phyloP scores from a whole-genome alignment of 2,797 vertebrate genomes.

The Clarias platycephalus region DNA sequence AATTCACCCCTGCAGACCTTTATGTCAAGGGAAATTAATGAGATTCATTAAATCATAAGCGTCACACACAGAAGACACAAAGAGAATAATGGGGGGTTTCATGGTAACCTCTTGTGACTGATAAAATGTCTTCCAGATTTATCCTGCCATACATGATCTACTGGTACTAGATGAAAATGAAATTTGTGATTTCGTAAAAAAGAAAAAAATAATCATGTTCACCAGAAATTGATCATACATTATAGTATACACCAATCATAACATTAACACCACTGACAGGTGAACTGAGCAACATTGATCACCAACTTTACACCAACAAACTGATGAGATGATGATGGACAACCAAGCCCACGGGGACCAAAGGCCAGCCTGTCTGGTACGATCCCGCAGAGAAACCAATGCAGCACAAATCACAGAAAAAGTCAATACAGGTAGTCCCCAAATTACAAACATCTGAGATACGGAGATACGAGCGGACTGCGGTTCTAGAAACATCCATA shows the following conservation, averaged over 20 bases:
- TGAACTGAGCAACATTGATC: too few relatives aligned
- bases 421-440: too few relatives aligned
- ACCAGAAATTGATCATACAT: neutral
- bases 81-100: neutral
- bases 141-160: neutral
- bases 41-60: neutral
- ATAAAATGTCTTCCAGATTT: constrained; percentile 7
- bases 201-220: neutral
- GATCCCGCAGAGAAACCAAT: too few relatives aligned
- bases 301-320: too few relatives aligned
- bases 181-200: neutral
- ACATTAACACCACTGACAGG: too few relatives aligned
- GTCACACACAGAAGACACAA: neutral
- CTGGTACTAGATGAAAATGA: neutral
- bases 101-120: neutral
- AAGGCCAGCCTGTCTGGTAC: too few relatives aligned
- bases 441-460: too few relatives aligned
- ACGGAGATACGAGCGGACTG: too few relatives aligned
- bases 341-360: too few relatives aligned
- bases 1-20: neutral
- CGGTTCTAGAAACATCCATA: too few relatives aligned
- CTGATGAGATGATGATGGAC: too few relatives aligned
- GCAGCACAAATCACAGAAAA: too few relatives aligned
- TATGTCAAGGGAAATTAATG: neutral
- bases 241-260: neutral